Base-by-base conservation (phyloP, 2,113 vertebrate species). In the Corythoichthys intestinalis region DNA sequence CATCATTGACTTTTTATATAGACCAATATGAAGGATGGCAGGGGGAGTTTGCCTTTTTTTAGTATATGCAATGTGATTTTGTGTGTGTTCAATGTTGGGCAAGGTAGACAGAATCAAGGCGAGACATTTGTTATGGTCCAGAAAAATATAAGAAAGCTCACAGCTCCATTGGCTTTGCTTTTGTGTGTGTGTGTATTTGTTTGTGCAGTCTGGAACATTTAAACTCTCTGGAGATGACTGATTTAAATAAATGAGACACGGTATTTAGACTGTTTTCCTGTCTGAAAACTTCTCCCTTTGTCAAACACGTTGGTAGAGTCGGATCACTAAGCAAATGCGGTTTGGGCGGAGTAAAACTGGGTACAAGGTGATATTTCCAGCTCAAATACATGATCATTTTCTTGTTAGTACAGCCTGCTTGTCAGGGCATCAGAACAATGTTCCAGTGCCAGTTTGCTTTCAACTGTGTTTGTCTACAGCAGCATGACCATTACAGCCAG, bases 331-430 rank as follows among this genome's bases (percentile, higher is more conserved):
- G 72, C 53, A 49, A 73, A 67, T 58, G 69, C 66, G 86, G 75
- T 88, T 88, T 89, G 80, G 72, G 77, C 83, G 77, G 70, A 81
- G 71, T 47, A 28, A 72, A 67, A 75, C 38, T 50, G 64, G 69
- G 68, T 10, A 69, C 53, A 8, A 52, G 77, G 80, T 82, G 83
- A 74, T 82, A 70, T 85, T 90, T 88, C 85, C 83, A 89, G 81
- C 73, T 79, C 89, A 90, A 86, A 89, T 81, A 86, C 83, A 71
- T 11, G 15, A 79, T 82, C 69, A 2, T 50, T 37, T 79, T 75
- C 75, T 75, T 89, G 85, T 90, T 89, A 88, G 87, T 84, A 69
- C 86, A 87, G 86, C 71, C 78, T 83, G 82, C 82, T 85, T 76
- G 79, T 80, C 62, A 63, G 79, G 80, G 76, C 79, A 67, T 72